phyloP scores from a whole-genome alignment of 2,797 vertebrate species.

The Meriones psammophilus region DNA sequence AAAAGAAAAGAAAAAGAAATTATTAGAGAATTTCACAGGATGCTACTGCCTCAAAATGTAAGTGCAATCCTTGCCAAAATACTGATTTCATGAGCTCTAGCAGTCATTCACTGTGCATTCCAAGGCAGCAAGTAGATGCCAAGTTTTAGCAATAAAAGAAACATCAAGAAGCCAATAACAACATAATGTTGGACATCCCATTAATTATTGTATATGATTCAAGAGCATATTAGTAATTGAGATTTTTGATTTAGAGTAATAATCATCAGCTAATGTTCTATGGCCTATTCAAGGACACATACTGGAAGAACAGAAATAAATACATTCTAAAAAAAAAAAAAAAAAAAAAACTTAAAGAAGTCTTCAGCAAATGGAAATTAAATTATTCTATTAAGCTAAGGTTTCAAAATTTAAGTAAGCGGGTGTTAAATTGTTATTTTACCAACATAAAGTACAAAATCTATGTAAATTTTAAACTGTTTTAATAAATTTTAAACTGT shows the following conservation, averaged over 20 bases:
- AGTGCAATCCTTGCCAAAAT: background rate
- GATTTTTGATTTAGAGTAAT: background rate
- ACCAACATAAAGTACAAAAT: background rate
- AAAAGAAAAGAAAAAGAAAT: background rate
- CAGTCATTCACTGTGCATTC: background rate
- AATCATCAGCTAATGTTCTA: background rate
- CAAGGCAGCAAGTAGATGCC: background rate
- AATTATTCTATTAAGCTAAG: background rate
- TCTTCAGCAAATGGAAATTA: conserved; percentile 17
- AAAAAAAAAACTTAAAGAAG: background rate
- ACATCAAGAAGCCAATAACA: background rate
- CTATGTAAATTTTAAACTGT: background rate
- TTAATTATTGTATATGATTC: conserved; percentile 32
- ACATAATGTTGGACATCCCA: background rate
- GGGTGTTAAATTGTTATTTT: background rate
- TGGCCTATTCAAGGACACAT: background rate
- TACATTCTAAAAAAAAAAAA: background rate
- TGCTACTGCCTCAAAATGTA: rapidly evolving
- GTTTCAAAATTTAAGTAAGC: conserved; percentile 10
- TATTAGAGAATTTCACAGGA: background rate
- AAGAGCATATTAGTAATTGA: conserved; percentile 27
- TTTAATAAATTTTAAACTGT: background rate
- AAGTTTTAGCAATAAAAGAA: conserved; percentile 63
- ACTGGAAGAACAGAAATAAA: background rate
- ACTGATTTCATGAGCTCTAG: background rate